phyloP scores from a whole-genome alignment of 2,888 invertebrate genomes.

The Sabatieria punctata region DNA sequence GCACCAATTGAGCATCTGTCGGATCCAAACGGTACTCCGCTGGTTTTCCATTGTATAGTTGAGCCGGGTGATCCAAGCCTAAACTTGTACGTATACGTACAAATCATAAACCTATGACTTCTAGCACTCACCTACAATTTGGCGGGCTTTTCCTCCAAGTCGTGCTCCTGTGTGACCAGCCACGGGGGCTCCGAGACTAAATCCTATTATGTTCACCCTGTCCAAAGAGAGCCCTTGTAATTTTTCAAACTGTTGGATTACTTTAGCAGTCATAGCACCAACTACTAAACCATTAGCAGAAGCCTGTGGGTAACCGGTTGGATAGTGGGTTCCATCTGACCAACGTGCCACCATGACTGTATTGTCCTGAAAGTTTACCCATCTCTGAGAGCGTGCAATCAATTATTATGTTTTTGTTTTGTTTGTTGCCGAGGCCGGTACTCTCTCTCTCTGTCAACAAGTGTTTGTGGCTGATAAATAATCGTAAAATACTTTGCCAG shows the following conservation, averaged over 20 bases:
- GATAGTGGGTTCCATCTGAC: slow-evolving; percentile 40
- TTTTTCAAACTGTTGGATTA: slow-evolving; percentile 39
- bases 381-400: too few species aligned
- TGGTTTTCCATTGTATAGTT: slow-evolving; percentile 18
- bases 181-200: slow-evolving; percentile 6
- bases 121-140: not conserved
- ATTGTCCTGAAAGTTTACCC: not conserved
- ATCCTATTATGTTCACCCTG: slow-evolving; percentile 4
- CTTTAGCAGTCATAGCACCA: slow-evolving; percentile 61
- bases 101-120: not conserved
- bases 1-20: slow-evolving; percentile 26
- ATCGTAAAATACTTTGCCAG: too few species aligned
- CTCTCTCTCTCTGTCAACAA: too few species aligned
- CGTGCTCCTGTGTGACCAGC: not conserved
- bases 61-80: slow-evolving; percentile 28
- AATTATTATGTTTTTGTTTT: too few species aligned
- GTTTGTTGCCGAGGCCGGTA: too few species aligned
- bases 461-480: too few species aligned
- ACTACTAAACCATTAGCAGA: slow-evolving; percentile 73
- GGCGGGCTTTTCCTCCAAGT: not conserved
- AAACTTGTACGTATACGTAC: not conserved
- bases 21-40: slow-evolving; percentile 18
- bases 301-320: slow-evolving; percentile 76
- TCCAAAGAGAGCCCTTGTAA: not conserved
- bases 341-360: slow-evolving; percentile 5